A percentile compares a stretch with the other conserved stretches of the same genome.
These are phyloP conservation scores for Muraenolepis orangiensis DNA, from an alignment of 2,797 vertebrate species.

Conservation along the genomic window DNA sequence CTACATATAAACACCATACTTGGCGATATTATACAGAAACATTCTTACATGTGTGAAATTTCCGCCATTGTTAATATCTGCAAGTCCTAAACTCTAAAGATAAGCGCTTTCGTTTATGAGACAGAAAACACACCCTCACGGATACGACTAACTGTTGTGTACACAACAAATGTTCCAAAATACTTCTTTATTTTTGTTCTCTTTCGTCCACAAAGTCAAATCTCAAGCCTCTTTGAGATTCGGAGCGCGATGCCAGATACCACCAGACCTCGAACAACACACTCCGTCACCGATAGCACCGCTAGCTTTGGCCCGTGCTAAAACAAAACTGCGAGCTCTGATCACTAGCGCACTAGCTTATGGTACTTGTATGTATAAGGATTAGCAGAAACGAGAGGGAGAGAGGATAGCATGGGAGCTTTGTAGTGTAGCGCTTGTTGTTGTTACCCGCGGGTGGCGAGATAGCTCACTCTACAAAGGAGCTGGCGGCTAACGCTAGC, in stretches of 20 bases:
- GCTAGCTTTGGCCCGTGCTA: conserved; percentile 30
- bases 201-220: conserved; percentile 32
- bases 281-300: conserved; percentile 45
- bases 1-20: too few species aligned
- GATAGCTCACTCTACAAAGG: too few species aligned
- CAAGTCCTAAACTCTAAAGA: too few species aligned
- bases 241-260: conserved; percentile 32
- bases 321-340: conserved; percentile 18
- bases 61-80: too few species aligned
- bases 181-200: conserved; percentile 31
- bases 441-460: too few species aligned
- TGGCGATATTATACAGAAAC: too few species aligned
- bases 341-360: conserved; percentile 50
- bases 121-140: conserved; percentile 37
- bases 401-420: too few species aligned
- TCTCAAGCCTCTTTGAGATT: conserved; percentile 29
- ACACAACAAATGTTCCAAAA: conserved; percentile 45
- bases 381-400: conserved; percentile 26
- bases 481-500: too few species aligned
- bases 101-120: not conserved
- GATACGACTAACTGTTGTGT: conserved; percentile 55
- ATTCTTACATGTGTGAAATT: too few species aligned
- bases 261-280: conserved; percentile 42
- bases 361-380: conserved; percentile 29
- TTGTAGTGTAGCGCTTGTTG: too few species aligned